A percentile compares a stretch with the other conserved stretches of the same genome.
Evolutionary conservation across 2,888 invertebrate genomes (phyloP).

Genomic region (Anaspis maculata): DNA sequence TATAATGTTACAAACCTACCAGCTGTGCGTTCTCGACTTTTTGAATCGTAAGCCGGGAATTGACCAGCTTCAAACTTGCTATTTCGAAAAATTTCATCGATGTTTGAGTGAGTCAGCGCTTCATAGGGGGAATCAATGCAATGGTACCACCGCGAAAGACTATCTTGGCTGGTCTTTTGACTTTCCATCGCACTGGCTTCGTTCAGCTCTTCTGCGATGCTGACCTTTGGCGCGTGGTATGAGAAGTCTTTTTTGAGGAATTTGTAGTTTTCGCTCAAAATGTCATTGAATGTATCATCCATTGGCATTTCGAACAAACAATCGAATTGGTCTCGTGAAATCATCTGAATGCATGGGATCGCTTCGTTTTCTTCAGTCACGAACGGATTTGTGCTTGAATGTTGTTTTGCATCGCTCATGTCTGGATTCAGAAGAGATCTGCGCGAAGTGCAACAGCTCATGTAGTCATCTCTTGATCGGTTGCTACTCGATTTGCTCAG

Average conservation of each 20-base stretch:
- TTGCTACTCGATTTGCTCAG: not conserved
- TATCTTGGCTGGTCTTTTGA: too few species aligned
- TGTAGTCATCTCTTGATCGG: conserved; percentile 1
- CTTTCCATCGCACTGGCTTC: too few species aligned
- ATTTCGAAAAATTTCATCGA: not conserved
- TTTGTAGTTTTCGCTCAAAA: conserved; percentile 9
- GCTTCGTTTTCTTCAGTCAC: too few species aligned
- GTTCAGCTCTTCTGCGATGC: too few species aligned
- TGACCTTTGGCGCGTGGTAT: too few species aligned
- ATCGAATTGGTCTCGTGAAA: conserved; percentile 2
- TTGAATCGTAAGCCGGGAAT: not conserved
- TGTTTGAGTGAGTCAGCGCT: not conserved
- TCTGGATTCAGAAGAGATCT: too few species aligned
- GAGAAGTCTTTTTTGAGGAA: conserved; percentile 12
- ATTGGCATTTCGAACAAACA: conserved; percentile 4
- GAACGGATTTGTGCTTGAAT: too few species aligned
- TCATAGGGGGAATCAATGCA: not conserved
- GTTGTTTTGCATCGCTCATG: too few species aligned
- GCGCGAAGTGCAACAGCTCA: not conserved
- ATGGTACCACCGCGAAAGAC: not conserved
- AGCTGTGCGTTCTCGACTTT: conserved; percentile 5
- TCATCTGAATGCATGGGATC: conserved; percentile 3
- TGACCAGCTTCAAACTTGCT: not conserved
- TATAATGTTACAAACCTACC: conserved; percentile 4
- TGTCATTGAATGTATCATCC: conserved; percentile 6